Conservation (phyloP, 1,140 invertebrate genomes). For the Ladona fulva region DNA sequence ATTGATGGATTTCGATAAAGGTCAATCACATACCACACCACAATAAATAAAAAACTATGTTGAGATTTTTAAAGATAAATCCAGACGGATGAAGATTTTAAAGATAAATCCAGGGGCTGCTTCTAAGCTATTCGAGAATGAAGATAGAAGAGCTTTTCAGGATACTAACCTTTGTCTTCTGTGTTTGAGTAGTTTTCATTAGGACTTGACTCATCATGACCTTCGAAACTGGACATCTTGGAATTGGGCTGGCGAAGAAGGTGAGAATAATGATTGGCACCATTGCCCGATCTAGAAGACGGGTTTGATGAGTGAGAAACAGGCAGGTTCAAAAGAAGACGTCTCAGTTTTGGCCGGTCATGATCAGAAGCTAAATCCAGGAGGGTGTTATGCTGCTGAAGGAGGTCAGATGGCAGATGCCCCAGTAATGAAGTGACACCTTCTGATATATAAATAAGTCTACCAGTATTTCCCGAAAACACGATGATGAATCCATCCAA, state of each 20-base stretch:
- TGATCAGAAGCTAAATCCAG: not conserved
- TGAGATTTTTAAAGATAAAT: too few relatives aligned
- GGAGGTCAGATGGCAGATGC: constrained; percentile 51
- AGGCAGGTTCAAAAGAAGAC: not conserved
- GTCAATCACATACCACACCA: too few relatives aligned
- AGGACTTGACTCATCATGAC: not conserved
- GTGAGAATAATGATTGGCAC: not conserved
- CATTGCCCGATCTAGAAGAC: not conserved
- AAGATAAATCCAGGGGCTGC: too few relatives aligned
- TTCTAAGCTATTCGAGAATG: too few relatives aligned
- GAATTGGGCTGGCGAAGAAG: not conserved
- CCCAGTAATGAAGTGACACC: constrained; percentile 80
- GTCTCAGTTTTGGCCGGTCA: not conserved
- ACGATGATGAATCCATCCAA: constrained; percentile 88
- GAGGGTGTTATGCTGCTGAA: constrained; percentile 18
- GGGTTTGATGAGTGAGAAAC: not conserved
- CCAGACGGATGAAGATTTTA: too few relatives aligned
- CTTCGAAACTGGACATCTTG: not conserved
- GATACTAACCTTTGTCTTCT: not conserved
- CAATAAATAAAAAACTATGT: too few relatives aligned
- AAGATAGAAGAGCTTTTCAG: too few relatives aligned
- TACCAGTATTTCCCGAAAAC: constrained; percentile 65
- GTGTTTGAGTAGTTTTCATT: constrained; percentile 8
- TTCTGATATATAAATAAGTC: constrained; percentile 82
- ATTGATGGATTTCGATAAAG: too few relatives aligned